Evolutionary conservation across 1,140 invertebrate species (phyloP), one percentile per base, ranked within the genome.

Genomic region (Lordiphosa collinella): DNA sequence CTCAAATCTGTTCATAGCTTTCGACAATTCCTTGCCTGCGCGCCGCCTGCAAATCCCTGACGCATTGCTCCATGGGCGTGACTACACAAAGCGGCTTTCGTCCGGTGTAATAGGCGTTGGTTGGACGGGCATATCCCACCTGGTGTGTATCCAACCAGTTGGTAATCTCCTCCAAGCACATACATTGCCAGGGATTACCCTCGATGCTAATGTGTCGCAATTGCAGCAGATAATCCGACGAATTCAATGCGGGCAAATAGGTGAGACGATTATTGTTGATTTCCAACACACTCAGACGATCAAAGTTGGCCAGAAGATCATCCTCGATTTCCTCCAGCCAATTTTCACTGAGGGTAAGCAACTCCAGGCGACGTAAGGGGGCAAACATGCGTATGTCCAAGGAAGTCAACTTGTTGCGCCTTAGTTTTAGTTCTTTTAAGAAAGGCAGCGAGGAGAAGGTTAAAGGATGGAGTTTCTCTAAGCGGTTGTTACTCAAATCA

Each of bases 171-270:
- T 89, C 72, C 29, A 85, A 58, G 14, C 87, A 88, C 8, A 64
- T 37, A 22, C 87, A 88, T 37, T 89, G 85, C 87, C 87, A 88
- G 8, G 87, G 82, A 54, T 89, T 89, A 4, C 82, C 85, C 61
- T 89, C 82, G 14, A 88, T 44, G 10, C 58, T 68, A 12, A 87
- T 65, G 35, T 72, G 63, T 3, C 49, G 34, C n/a, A 88, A 14
- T 6, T 64, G 54, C 2, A 35, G 36, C 40, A 84, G 53, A n/a
- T 36, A 48, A 5, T 35, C 12, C 0, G 16, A 8, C 0, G 25
- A 12, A 37, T 67, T 49, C 8, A 75, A 8, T 1, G 61, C 46
- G 0, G 87, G 72, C 16, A 89, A 25, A 47, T 52, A 88, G 7
- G 74, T 78, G 11, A 88, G 47, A 0, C 62, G 70, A 48, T 88